These are phyloP conservation scores for Styela plicata DNA, from an alignment of 23 tunicate species.

Conservation along the genomic window DNA sequence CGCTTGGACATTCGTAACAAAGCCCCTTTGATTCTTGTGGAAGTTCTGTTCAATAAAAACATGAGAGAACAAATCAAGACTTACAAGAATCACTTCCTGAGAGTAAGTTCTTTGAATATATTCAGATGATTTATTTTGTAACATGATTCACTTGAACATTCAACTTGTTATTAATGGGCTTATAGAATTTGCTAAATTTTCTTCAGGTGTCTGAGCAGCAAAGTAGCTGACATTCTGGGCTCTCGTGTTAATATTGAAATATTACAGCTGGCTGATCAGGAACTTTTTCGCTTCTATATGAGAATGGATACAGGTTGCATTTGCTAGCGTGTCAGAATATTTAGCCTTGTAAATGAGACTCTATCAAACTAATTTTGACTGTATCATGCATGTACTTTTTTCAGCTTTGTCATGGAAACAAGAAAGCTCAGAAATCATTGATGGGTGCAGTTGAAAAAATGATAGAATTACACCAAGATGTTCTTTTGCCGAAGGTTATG, in stretches of 20 bases:
- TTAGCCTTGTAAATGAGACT: too few species aligned
- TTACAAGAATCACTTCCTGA: conserved; percentile 55
- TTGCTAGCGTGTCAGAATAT: too few species aligned
- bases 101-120: conserved; percentile 50
- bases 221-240: too few species aligned
- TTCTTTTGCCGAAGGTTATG: conserved; percentile 69
- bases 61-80: conserved; percentile 77
- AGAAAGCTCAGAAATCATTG: conserved; percentile 86
- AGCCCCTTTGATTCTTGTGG: conserved; percentile 82
- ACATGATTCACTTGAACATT: too few species aligned
- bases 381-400: not conserved
- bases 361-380: too few species aligned
- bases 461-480: conserved; percentile 67
- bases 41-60: conserved; percentile 69
- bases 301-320: too few species aligned
- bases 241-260: too few species aligned
- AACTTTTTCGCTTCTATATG: not conserved
- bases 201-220: too few species aligned
- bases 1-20: conserved; percentile 85
- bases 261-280: not conserved
- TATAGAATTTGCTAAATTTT: too few species aligned
- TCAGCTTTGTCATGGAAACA: conserved; percentile 80
- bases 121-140: too few species aligned
- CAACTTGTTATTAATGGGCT: too few species aligned
- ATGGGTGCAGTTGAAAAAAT: conserved; percentile 87